Evolutionary conservation across 2,888 invertebrate genomes (phyloP), one percentile per base, ranked within the genome.

Genomic region (Toxonevra muliebris): DNA sequence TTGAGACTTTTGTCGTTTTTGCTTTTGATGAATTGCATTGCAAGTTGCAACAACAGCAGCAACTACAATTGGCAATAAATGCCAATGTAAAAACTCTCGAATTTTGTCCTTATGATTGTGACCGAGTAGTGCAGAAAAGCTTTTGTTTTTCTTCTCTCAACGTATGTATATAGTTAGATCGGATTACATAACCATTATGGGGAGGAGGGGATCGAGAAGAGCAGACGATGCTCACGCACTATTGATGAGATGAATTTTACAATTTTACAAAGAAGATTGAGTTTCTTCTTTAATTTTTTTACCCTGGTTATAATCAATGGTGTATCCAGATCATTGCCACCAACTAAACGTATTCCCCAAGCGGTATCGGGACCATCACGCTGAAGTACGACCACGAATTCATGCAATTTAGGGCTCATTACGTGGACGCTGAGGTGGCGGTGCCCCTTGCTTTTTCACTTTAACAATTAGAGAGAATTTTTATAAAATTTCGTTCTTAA

Each of bases 301-400:
- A 95, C 95, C 91, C 92, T 92, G 75, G 95, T 95, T 84, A 96
- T 91, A 85, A 95, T 92, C 83, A 96, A 89, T 71, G 95, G 95
- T 62, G 93, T 91, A 81, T 93, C 92, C 80, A 94, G 89, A 87
- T 95, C 95, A 74, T 92, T 89, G 77, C 95, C 95, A 77, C 95
- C 95, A 74, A 93, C 93, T 76, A 95, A 88, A 78, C 95, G 90
- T 79, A 95, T 92, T 69, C 95, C 95, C 95, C 95, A 95, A 80
- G 92, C 91, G 79, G 90, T 90, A 76, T 88, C 88, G 76, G 88
- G 88, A 79, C 89, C 88, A 79, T 91, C 90, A 76, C 94, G 90
- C 78, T 88, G 89, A 79, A 95, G 88, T 75, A 89, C 89, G 80
- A 94, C 90, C 79, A 91, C 89, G 84, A 93, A 88, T 82, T 92